phyloP scores from a whole-genome alignment of 2,797 vertebrate species.

The Champsocephalus esox region DNA sequence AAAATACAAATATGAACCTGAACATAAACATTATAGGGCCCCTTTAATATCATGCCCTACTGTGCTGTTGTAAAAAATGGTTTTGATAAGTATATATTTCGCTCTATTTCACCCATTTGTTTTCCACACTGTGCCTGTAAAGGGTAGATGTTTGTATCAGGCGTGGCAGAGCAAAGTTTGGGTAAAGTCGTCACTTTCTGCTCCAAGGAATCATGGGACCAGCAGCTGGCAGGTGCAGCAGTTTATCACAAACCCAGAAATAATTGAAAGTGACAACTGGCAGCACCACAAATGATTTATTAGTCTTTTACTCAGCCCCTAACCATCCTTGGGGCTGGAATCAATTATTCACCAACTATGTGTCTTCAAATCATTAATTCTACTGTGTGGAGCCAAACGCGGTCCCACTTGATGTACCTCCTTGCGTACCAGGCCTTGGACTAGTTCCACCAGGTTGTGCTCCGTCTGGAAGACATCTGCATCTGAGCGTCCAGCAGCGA shows the following conservation, averaged over 20 bases:
- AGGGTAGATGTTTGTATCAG: slow-evolving; percentile 47
- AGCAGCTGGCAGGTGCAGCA: slow-evolving; percentile 94
- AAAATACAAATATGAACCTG: too few relatives aligned
- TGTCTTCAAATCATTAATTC: slow-evolving; percentile 99
- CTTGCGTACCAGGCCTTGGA: slow-evolving; percentile 85
- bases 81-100: neutral
- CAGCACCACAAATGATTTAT: slow-evolving; percentile 99
- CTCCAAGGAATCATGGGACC: slow-evolving; percentile 87
- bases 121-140: neutral
- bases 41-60: neutral
- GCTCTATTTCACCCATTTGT: neutral
- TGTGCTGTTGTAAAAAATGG: neutral
- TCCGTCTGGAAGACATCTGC: slow-evolving; percentile 60
- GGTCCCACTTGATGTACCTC: slow-evolving; percentile 89
- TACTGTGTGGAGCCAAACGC: slow-evolving; percentile 93
- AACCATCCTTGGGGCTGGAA: slow-evolving; percentile 98
- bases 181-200: slow-evolving; percentile 88
- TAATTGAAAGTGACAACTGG: slow-evolving; percentile 99
- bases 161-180: slow-evolving; percentile 84
- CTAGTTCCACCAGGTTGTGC: slow-evolving; percentile 69
- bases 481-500: slow-evolving; percentile 53
- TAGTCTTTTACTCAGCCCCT: slow-evolving; percentile 99
- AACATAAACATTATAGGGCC: too few relatives aligned
- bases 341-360: slow-evolving; percentile 99
- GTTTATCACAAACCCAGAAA: slow-evolving; percentile 98